Percentiles rank a stretch among this genome's conserved stretches.
Evolutionary conservation across 2,888 invertebrate species (phyloP).

Genomic region (Nymphalis polychloros): DNA sequence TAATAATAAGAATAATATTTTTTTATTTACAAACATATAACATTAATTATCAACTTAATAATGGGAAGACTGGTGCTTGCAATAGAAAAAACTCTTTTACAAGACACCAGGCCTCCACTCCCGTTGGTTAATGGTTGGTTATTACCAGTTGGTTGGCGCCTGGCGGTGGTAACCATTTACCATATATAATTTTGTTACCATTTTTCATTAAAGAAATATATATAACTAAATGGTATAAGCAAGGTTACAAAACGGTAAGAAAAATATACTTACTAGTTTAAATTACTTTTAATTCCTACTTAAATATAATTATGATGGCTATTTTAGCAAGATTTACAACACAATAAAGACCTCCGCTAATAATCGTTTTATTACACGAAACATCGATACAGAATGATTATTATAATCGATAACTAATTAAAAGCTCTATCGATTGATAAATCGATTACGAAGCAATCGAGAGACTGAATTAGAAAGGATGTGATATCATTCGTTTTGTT

Average conservation of each 20-base stretch:
- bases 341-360: conserved; percentile 31
- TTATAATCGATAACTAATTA: conserved; percentile 56
- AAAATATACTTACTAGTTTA: neutral
- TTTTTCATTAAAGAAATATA: neutral
- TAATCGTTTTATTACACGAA: conserved; percentile 36
- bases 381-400: conserved; percentile 32
- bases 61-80: too few relatives aligned
- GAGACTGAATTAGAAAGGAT: conserved; percentile 33
- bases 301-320: conserved; percentile 15
- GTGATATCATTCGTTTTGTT: conserved; percentile 18
- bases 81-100: too few relatives aligned
- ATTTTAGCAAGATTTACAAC: conserved; percentile 38
- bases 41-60: too few relatives aligned
- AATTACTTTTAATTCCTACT: neutral
- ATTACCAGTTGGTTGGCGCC: too few relatives aligned
- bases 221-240: neutral
- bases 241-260: neutral
- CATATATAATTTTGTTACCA: neutral
- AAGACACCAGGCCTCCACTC: too few relatives aligned
- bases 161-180: too few relatives aligned
- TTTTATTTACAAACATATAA: too few relatives aligned
- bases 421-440: conserved; percentile 60
- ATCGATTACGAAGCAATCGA: conserved; percentile 55
- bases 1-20: too few relatives aligned
- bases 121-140: too few relatives aligned